Evolutionary conservation across 2,113 vertebrate genomes (phyloP), one percentile per base, ranked within the genome.

Genomic region (Candoia aspera): DNA sequence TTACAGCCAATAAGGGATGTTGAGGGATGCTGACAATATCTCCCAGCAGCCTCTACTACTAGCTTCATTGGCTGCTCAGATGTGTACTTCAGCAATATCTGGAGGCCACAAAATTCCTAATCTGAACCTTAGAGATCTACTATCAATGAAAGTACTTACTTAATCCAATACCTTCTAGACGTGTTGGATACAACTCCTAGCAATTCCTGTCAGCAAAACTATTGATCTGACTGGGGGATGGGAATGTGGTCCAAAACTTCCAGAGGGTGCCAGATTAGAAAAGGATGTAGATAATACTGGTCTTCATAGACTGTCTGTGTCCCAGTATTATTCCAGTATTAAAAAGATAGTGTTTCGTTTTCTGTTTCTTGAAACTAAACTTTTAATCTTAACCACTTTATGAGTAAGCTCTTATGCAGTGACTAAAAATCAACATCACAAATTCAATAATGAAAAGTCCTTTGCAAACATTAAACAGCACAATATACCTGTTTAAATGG

Each of bases 381-480:
- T 89, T 79, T 62, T 89, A 26, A 62, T 21, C 9, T 59, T 24
- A 64, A 29, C 8, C 84, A 49, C 46, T 42, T 60, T 88, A 49
- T 49, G 62, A 90, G 53, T 94, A 83, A 95, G 59, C 90, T 93
- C 73, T 21, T 86, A 37, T 89, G 68, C 73, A 57, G 93, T 91
- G 92, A 90, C 60, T 85, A 90, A 87, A 58, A 91, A 49, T 83
- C 91, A 94, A 93, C 73, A 73, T 84, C 64, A 88, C 90, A 88
- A 95, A 91, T 5, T 42, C 85, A 87, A 92, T 87, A 26, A 95
- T 93, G 90, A 93, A 91, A 92, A 85, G 92, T 90, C 93, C 91
- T 93, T 92, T 89, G 91, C 92, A 95, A 95, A 96, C 26, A 94
- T 59, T 86, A 91, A 92, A 90, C 54, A 89, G 85, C 46, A 90